These are phyloP conservation scores for Sphinx pinastri DNA, from an alignment of 2,888 invertebrate genomes.

Conservation along the genomic window DNA sequence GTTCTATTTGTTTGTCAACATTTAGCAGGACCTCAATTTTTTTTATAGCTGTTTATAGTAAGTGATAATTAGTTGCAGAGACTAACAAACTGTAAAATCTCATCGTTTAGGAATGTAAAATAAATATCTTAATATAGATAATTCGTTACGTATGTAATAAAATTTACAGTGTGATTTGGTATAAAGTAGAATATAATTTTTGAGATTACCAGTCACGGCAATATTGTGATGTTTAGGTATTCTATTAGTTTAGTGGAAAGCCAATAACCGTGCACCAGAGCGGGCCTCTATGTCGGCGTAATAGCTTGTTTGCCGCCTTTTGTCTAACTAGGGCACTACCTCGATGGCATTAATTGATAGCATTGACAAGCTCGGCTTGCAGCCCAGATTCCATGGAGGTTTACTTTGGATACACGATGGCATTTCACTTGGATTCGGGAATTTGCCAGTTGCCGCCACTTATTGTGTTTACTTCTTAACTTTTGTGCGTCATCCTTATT, in stretches of 20 bases:
- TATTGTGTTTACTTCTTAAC: background rate
- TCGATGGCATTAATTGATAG: slow-evolving; percentile 75
- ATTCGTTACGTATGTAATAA: slow-evolving; percentile 22
- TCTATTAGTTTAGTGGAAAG: slow-evolving; percentile 47
- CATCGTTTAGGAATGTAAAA: background rate
- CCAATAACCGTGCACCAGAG: slow-evolving; percentile 53
- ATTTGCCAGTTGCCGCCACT: slow-evolving; percentile 11
- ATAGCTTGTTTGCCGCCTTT: slow-evolving; percentile 66
- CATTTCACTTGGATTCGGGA: slow-evolving; percentile 32
- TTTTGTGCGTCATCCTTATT: too few species aligned
- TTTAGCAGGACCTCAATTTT: background rate
- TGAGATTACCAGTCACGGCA: slow-evolving; percentile 13
- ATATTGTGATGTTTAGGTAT: slow-evolving; percentile 36
- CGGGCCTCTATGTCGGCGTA: slow-evolving; percentile 50
- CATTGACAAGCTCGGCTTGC: slow-evolving; percentile 62
- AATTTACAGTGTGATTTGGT: slow-evolving; percentile 32
- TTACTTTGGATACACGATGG: slow-evolving; percentile 35
- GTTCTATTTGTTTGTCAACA: slow-evolving; percentile 1
- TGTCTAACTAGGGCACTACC: slow-evolving; percentile 68
- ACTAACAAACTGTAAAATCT: slow-evolving; percentile 10
- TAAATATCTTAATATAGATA: background rate
- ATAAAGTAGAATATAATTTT: background rate
- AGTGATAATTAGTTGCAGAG: background rate
- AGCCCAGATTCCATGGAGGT: slow-evolving; percentile 50
- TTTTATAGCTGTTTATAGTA: too few species aligned